A percentile compares a stretch with the other conserved stretches of the same genome.
phyloP scores from a whole-genome alignment of 2,888 invertebrate species.

The Lucinisca nassula region DNA sequence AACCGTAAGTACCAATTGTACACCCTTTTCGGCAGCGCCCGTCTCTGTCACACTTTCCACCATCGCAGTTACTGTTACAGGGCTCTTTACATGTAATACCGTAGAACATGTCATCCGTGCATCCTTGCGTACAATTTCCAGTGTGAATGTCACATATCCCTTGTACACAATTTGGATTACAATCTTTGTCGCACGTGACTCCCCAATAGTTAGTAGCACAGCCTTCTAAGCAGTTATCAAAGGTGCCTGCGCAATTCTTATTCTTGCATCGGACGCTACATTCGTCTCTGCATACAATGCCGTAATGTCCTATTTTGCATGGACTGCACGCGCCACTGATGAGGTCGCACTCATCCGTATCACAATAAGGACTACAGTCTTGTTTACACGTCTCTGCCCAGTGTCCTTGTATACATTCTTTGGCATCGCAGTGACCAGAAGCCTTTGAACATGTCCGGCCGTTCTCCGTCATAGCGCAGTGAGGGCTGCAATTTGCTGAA shows the following conservation, averaged over 20 bases:
- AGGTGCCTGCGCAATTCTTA: slow-evolving; percentile 30
- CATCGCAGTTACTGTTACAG: slow-evolving; percentile 42
- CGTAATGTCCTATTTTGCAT: slow-evolving; percentile 47
- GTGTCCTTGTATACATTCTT: slow-evolving; percentile 22
- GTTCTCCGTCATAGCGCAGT: slow-evolving; percentile 4
- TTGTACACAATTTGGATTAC: slow-evolving; percentile 49
- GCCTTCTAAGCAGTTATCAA: slow-evolving; percentile 40
- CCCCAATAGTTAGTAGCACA: slow-evolving; percentile 51
- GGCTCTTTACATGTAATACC: slow-evolving; percentile 30
- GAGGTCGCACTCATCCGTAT: slow-evolving; percentile 21
- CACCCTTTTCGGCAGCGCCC: slow-evolving; percentile 53
- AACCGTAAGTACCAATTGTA: slow-evolving; percentile 44
- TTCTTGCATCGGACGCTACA: slow-evolving; percentile 59
- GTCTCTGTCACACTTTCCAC: slow-evolving; percentile 34
- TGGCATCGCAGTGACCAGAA: slow-evolving; percentile 47
- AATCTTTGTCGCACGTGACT: slow-evolving; percentile 21
- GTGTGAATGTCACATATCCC: slow-evolving; percentile 41
- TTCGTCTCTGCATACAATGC: slow-evolving; percentile 22
- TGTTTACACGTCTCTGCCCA: slow-evolving; percentile 27
- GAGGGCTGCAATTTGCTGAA: slow-evolving; percentile 19
- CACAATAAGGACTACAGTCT: slow-evolving; percentile 47
- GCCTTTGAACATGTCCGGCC: slow-evolving; percentile 43
- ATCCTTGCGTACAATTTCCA: slow-evolving; percentile 43
- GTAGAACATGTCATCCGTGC: slow-evolving; percentile 32
- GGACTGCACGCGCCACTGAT: slow-evolving; percentile 46